Percentiles rank a stretch among this genome's conserved stretches.
Evolutionary conservation across 2,113 vertebrate species (phyloP).

Genomic region (Melanocharis versteri): DNA sequence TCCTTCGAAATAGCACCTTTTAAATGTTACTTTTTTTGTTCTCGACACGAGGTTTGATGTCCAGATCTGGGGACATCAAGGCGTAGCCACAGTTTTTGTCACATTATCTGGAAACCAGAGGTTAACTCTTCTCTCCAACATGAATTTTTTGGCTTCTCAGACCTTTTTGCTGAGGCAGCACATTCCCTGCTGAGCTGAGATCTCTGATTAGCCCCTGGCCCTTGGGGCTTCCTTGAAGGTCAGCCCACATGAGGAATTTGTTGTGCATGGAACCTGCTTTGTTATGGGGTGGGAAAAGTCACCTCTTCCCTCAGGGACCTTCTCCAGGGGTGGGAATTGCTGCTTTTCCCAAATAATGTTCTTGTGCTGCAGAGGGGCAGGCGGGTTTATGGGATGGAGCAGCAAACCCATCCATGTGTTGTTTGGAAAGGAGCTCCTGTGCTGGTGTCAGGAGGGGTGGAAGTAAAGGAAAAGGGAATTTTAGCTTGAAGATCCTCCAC

Average conservation of each 20-base stretch:
- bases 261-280: background rate
- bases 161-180: background rate
- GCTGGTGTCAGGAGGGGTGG: background rate
- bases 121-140: background rate
- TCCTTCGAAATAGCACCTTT: background rate
- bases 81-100: background rate
- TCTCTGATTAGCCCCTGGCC: background rate
- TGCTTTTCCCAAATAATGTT: too few species aligned
- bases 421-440: background rate
- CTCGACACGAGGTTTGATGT: background rate
- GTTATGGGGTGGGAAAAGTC: background rate
- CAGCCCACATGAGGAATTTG: background rate
- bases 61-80: background rate
- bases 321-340: background rate
- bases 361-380: background rate
- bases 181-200: background rate
- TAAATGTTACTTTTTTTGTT: background rate
- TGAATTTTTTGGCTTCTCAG: background rate
- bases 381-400: background rate
- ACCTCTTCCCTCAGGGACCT: background rate
- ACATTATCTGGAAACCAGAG: background rate
- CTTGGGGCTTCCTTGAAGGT: background rate
- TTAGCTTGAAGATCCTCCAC: background rate
- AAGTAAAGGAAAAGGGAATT: background rate
- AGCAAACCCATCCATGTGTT: rapidly evolving